phyloP scores from a whole-genome alignment of 2,888 invertebrate genomes.

The Harmothoe impar region DNA sequence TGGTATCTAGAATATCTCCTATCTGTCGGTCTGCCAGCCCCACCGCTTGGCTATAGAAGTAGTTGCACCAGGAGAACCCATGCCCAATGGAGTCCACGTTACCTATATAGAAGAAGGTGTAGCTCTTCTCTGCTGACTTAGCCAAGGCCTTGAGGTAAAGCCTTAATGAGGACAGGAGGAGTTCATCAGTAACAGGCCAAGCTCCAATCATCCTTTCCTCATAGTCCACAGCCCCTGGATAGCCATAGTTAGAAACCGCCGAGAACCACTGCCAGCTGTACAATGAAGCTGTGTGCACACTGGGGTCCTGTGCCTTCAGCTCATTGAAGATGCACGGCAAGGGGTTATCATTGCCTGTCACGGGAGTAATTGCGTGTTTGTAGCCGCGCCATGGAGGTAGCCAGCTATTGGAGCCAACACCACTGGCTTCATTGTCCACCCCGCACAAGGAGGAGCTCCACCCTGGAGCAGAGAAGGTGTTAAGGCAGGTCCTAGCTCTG shows the following conservation, averaged over 20 bases:
- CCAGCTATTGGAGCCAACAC: constrained; percentile 62
- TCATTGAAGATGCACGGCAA: constrained; percentile 42
- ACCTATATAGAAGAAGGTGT: constrained; percentile 56
- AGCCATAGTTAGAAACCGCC: constrained; percentile 3
- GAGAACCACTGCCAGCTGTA: constrained; percentile 64
- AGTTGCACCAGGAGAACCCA: constrained; percentile 53
- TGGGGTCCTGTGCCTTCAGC: constrained; percentile 60
- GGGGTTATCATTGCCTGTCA: constrained; percentile 33
- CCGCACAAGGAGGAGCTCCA: constrained; percentile 61
- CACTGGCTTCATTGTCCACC: constrained; percentile 50
- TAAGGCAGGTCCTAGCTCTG: constrained; percentile 39
- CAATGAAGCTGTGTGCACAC: constrained; percentile 57
- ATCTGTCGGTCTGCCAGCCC: constrained; percentile 56
- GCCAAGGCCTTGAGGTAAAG: background rate
- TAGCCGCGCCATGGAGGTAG: constrained; percentile 61
- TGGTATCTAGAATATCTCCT: constrained; percentile 58
- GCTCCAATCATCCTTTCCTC: background rate
- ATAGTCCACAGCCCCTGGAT: constrained; percentile 56
- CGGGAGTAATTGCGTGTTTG: constrained; percentile 53
- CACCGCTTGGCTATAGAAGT: constrained; percentile 11
- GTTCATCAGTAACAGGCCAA: background rate
- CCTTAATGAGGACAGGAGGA: background rate
- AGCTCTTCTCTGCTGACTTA: constrained; percentile 56
- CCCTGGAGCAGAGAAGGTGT: constrained; percentile 62
- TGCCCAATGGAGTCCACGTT: constrained; percentile 54